These are phyloP conservation scores for Australoheros scitulus DNA, from an alignment of 2,113 vertebrate species.

Conservation along the genomic window DNA sequence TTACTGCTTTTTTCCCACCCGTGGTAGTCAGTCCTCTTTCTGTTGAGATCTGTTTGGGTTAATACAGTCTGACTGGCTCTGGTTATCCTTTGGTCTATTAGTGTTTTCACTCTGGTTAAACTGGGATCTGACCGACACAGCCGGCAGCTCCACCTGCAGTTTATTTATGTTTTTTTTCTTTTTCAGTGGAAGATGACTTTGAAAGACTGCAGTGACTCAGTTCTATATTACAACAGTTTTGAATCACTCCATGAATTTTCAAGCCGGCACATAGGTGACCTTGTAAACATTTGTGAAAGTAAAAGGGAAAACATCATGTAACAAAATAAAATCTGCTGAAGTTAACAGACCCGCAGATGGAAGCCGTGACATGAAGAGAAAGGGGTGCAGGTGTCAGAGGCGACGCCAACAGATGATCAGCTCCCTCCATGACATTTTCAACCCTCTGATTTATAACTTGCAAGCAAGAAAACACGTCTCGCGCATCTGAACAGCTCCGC, in stretches of 20 bases:
- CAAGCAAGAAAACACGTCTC: conserved; percentile 56
- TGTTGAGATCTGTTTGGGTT: background rate
- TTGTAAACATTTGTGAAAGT: conserved; percentile 26
- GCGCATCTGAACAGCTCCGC: conserved; percentile 43
- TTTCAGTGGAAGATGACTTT: background rate
- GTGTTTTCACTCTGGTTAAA: background rate
- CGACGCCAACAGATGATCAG: conserved; percentile 56
- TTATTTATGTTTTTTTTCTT: background rate
- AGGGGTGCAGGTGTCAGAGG: conserved; percentile 66
- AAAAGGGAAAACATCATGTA: background rate
- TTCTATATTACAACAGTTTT: background rate
- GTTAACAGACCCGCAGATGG: conserved; percentile 54
- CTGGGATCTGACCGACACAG: background rate
- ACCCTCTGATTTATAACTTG: conserved; percentile 34
- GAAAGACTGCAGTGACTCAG: background rate
- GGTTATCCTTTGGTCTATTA: background rate
- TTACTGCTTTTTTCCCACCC: background rate
- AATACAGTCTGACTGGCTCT: background rate
- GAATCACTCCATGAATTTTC: background rate
- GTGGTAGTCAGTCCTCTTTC: background rate
- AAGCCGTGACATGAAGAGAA: conserved; percentile 20
- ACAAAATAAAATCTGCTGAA: conserved; percentile 10
- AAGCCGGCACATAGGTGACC: conserved; percentile 5
- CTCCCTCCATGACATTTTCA: conserved; percentile 61
- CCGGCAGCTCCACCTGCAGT: conserved; percentile 1